phyloP scores from a whole-genome alignment of 2,888 invertebrate species.

The Ethmia dodecea region DNA sequence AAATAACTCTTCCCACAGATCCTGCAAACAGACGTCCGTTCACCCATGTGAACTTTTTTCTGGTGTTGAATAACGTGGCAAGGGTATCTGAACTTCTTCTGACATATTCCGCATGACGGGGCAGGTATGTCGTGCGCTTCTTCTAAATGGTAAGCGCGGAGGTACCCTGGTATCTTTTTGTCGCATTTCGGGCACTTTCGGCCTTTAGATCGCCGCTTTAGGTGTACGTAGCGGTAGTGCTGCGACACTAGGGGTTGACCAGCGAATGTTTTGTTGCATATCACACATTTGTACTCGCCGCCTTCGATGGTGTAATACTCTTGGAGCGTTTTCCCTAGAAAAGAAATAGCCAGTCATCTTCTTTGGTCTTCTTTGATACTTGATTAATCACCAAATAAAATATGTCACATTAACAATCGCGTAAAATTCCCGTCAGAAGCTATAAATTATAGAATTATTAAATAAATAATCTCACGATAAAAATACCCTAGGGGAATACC shows the following conservation, averaged over 20 bases:
- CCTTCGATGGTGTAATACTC: slow-evolving; percentile 28
- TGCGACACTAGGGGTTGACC: slow-evolving; percentile 42
- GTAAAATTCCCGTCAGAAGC: no score
- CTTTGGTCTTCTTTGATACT: slow-evolving; percentile 1
- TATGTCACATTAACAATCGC: no score
- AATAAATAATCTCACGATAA: no score
- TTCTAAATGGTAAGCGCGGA: slow-evolving; percentile 43
- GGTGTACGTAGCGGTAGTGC: slow-evolving; percentile 45
- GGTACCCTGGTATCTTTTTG: slow-evolving; percentile 30
- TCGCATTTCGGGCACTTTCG: slow-evolving; percentile 42
- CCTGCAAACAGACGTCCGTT: slow-evolving; percentile 38
- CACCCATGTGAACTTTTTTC: slow-evolving; percentile 18
- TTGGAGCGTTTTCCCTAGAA: slow-evolving; percentile 33
- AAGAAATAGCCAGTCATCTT: slow-evolving; percentile 30
- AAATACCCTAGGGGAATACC: no score
- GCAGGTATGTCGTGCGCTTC: no score
- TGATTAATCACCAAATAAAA: no score
- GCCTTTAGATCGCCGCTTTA: slow-evolving; percentile 34
- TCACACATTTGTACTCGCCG: slow-evolving; percentile 33
- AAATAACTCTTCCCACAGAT: slow-evolving; percentile 17
- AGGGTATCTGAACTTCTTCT: slow-evolving; percentile 8
- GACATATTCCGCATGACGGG: slow-evolving; percentile 22
- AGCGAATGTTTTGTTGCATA: slow-evolving; percentile 33
- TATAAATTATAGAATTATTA: no score
- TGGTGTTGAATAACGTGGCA: slow-evolving; percentile 6